phyloP scores from a whole-genome alignment of 2,888 invertebrate genomes.

The Craniophora ligustri region DNA sequence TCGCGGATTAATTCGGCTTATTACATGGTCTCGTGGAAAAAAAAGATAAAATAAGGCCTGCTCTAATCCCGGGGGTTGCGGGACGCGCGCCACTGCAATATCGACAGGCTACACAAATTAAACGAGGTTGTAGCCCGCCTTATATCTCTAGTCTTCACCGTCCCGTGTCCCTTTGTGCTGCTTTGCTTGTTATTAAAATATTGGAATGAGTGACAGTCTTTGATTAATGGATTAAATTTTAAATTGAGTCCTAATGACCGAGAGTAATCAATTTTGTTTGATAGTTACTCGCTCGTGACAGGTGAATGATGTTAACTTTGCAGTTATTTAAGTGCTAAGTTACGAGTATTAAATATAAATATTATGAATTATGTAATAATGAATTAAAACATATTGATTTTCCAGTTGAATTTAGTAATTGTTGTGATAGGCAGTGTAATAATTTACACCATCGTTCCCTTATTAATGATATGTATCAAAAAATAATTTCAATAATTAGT shows the following conservation, averaged over 20 bases:
- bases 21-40: conserved; percentile 62
- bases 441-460: no score
- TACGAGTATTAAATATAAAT: no score
- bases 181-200: conserved; percentile 50
- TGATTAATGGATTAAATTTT: conserved; percentile 54
- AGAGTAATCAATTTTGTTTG: conserved; percentile 42
- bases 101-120: conserved; percentile 69
- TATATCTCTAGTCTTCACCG: conserved; percentile 38
- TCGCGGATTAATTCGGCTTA: conserved; percentile 68
- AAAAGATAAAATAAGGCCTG: conserved; percentile 63
- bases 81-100: conserved; percentile 61
- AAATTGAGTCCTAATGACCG: conserved; percentile 41
- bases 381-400: no score
- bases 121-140: conserved; percentile 45
- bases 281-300: conserved; percentile 23
- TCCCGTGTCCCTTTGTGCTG: conserved; percentile 23
- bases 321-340: not conserved
- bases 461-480: no score
- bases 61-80: conserved; percentile 55
- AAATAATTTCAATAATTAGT: no score
- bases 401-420: no score
- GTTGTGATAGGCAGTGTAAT: no score
- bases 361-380: no score
- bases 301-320: conserved; percentile 20
- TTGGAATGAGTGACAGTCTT: conserved; percentile 54